Evolutionary conservation across 2,113 vertebrate genomes (phyloP), one percentile per base, ranked within the genome.

Genomic region (Sakesphorus luctuosus): DNA sequence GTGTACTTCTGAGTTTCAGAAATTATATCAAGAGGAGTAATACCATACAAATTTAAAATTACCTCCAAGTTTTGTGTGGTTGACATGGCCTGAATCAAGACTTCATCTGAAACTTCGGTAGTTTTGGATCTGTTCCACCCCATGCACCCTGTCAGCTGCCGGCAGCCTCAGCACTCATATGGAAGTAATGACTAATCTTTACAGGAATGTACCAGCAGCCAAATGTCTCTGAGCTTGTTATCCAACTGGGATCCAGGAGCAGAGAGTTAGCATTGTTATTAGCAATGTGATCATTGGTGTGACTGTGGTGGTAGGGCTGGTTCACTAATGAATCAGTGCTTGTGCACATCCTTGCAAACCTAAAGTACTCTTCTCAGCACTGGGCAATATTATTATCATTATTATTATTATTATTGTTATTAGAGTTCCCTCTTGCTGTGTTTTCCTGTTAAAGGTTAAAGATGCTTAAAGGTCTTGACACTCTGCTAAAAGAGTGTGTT

Each of bases 141-240:
- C 50, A 11, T 28, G 43, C 1, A 2, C n/a, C 53, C 43, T 3
- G 7, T 66, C 75, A 83, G 49, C 71, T 94, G 67, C 79, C 0
- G 0, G 35, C 76, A 81, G 65, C 46, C 59, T 91, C 28, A 73
- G 83, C 0, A 3, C 31, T 89, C 33, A 6, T 55, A 38, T 84
- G 47, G 61, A 93, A 78, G 72, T 50, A 89, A 89, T 96, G 83
- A 94, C 63, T 93, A 68, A 92, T 94, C 72, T 84, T 73, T 78
- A 47, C 50, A 75, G 76, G 50, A 92, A 63, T 0, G 2, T 10
- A 73, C 46, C 46, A 77, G 88, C 62, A 90, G 52, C 50, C 71
- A 84, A 89, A 72, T 0, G 0, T 82, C 76, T 73, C 88, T 2
- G 4, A 63, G 43, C 55, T 93, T 95, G 83, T 90, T 93, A 86